Evolutionary conservation across 1,140 invertebrate genomes (phyloP).

Genomic region (Argopecten irradians): DNA sequence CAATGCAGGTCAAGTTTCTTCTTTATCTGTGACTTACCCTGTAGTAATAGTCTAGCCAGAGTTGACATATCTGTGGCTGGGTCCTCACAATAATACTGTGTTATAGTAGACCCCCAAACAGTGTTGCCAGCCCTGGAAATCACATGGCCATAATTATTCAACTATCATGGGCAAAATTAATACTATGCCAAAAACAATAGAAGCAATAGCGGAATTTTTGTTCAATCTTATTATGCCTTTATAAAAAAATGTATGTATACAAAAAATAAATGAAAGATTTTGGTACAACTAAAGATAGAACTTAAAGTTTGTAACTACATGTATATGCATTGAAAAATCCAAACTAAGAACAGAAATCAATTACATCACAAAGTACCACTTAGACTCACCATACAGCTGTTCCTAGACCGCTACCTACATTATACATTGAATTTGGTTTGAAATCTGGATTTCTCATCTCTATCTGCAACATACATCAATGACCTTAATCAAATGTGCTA

Average conservation of each 20-base stretch:
- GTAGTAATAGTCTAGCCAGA: slow-evolving; percentile 84
- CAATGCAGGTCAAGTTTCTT: too few species aligned
- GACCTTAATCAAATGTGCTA: too few species aligned
- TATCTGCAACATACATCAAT: slow-evolving; percentile 50
- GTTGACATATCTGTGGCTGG: slow-evolving; percentile 88
- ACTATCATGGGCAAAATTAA: too few species aligned
- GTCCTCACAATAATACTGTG: slow-evolving; percentile 91
- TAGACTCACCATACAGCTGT: slow-evolving; percentile 86
- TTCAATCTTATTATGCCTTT: too few species aligned
- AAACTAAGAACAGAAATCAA: too few species aligned
- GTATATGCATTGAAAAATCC: background rate
- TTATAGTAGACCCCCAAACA: slow-evolving; percentile 84
- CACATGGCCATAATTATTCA: too few species aligned
- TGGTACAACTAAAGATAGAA: background rate
- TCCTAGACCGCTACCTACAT: slow-evolving; percentile 94
- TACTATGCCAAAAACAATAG: too few species aligned
- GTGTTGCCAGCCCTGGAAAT: slow-evolving; percentile 83
- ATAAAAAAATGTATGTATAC: too few species aligned
- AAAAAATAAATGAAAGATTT: background rate
- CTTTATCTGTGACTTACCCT: slow-evolving; percentile 19
- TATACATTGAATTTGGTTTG: slow-evolving; percentile 86
- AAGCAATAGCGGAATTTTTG: too few species aligned
- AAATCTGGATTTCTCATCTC: slow-evolving; percentile 79
- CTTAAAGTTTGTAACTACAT: background rate
- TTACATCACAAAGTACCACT: too few species aligned